Evolutionary conservation across 2,888 invertebrate species (phyloP), one percentile per base, ranked within the genome.

Genomic region (Drepanosiphum platanoidis): DNA sequence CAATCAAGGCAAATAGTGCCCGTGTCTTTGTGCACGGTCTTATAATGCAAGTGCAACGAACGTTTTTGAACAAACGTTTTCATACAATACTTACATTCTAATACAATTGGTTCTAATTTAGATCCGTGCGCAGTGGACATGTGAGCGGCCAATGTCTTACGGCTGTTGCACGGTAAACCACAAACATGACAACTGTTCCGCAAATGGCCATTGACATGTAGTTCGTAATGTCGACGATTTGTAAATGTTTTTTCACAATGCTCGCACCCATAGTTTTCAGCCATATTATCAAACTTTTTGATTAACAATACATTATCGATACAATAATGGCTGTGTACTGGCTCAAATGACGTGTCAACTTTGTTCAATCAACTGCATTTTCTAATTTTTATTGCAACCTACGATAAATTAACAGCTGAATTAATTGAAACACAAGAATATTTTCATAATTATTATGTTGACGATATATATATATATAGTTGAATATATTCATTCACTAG

Each of bases 31-130:
- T 84, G 84, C 7, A 68, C 36, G 8, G 77, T 75, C 77, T 84
- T 84, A 68, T 70, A 84, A 39, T 84, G 84, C 7, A 46, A 39
- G 39, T 77, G 58, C 32, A 84, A 52, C 13, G 84, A 84, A 39
- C 84, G 84, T 70, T 75, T 77, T 39, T 84, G 84, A 52, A 84
- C 84, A 58, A 84, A 84, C 13, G 84, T 84, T 39, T 84, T 84
- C 27, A 46, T n/a, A 70, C 84, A 84, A 32, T 64, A 68, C 22
- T 75, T 68, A n/a, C 84, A 84, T 7, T 58, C 52, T 22, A 84
- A 70, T 30, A 39, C 3, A 3, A 36, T 18, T 4, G 84, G 39
- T 8, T 77, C 52, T 68, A 70, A 70, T 32, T 68, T 68, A 0
- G 75, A 58, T n/a, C 68, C 68, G 15, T 84, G 84, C 8, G 9